Evolutionary conservation across 2,888 invertebrate species (phyloP).

Genomic region (Trichopria drosophilae): DNA sequence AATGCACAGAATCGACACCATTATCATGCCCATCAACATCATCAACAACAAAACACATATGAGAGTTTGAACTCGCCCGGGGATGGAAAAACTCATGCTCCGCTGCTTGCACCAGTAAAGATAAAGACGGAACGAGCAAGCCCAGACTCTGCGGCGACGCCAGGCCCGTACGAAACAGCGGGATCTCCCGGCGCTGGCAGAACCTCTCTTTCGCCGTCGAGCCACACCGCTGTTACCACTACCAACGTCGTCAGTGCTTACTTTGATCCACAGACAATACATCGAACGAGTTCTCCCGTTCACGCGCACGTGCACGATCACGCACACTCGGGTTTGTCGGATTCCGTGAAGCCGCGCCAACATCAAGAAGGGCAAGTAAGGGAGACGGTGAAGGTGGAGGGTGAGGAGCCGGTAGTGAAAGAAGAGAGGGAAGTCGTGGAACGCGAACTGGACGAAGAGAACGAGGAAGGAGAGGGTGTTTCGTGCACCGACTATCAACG

Average conservation of each 20-base stretch:
- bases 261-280: constrained; percentile 40
- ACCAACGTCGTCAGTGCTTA: constrained; percentile 41
- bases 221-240: constrained; percentile 32
- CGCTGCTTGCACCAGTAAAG: constrained; percentile 53
- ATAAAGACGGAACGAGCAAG: constrained; percentile 52
- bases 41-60: constrained; percentile 28
- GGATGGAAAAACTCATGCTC: constrained; percentile 40
- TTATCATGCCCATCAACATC: constrained; percentile 20
- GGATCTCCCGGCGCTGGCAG: constrained; percentile 38
- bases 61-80: constrained; percentile 36
- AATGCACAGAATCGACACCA: constrained; percentile 30
- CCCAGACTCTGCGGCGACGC: constrained; percentile 51
- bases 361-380: no score
- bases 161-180: constrained; percentile 53
- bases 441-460: no score
- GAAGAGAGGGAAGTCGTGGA: no score
- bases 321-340: constrained; percentile 36
- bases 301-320: constrained; percentile 41
- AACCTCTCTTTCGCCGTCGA: constrained; percentile 37
- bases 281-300: constrained; percentile 38
- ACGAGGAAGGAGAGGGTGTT: constrained; percentile 31
- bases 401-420: constrained; percentile 18
- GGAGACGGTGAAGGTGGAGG: constrained; percentile 24
- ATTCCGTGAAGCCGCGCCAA: constrained; percentile 43
- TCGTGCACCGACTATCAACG: constrained; percentile 40